These are phyloP conservation scores for Hypena proboscidalis DNA, from an alignment of 2,888 invertebrate species.

Conservation along the genomic window DNA sequence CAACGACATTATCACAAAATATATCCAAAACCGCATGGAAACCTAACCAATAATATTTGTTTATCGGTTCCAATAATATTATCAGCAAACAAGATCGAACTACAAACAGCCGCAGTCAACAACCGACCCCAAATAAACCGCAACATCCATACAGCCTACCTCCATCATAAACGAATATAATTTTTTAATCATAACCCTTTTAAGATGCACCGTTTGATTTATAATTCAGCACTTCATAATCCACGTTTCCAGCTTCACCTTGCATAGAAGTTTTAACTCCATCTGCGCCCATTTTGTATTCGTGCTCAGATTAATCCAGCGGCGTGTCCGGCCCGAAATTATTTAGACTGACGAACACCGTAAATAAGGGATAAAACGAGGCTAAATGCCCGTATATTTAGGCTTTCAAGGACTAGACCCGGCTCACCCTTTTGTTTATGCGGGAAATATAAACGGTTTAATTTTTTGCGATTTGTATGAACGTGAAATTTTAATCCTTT, in stretches of 20 bases:
- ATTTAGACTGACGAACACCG: conserved; percentile 72
- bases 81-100: too few relatives aligned
- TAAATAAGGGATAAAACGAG: conserved; percentile 71
- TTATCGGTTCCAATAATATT: too few relatives aligned
- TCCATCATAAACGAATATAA: conserved; percentile 29
- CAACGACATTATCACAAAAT: too few relatives aligned
- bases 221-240: conserved; percentile 64
- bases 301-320: conserved; percentile 72
- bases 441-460: too few relatives aligned
- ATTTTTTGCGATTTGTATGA: too few relatives aligned
- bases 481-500: too few relatives aligned
- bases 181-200: conserved; percentile 42
- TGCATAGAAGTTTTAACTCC: conserved; percentile 53
- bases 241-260: conserved; percentile 56
- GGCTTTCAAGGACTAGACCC: conserved; percentile 52
- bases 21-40: too few relatives aligned
- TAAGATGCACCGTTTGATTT: conserved; percentile 43
- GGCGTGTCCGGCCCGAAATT: conserved; percentile 70
- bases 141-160: conserved; percentile 11
- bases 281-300: conserved; percentile 69
- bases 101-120: too few relatives aligned
- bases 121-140: conserved; percentile 11
- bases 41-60: too few relatives aligned
- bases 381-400: conserved; percentile 74
- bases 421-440: conserved; percentile 70